Evolutionary conservation across 2,888 invertebrate genomes (phyloP).

Genomic region (Danaus chrysippus): DNA sequence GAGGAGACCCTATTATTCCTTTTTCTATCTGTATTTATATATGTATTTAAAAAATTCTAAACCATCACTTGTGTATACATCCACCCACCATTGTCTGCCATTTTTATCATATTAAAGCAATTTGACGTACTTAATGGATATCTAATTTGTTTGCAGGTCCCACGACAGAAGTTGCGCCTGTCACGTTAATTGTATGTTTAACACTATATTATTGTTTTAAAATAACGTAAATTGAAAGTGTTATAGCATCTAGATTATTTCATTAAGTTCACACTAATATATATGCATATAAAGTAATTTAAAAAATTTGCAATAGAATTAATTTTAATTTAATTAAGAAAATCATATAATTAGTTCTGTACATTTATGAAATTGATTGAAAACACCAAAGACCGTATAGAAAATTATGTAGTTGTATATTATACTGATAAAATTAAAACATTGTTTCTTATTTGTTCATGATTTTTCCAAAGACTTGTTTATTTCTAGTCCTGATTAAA

Average conservation of each 20-base stretch:
- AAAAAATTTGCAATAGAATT: not conserved
- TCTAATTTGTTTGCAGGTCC: slow-evolving; percentile 35
- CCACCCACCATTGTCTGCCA: no score
- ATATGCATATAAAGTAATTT: slow-evolving; percentile 6
- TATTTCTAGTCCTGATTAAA: slow-evolving; percentile 41
- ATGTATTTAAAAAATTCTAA: no score
- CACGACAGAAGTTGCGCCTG: slow-evolving; percentile 20
- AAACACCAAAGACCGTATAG: not conserved
- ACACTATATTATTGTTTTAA: slow-evolving; percentile 35
- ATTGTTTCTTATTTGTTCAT: not conserved
- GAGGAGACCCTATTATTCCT: no score
- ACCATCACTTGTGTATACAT: no score
- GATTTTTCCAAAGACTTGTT: slow-evolving; percentile 35
- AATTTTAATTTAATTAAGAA: slow-evolving; percentile 3
- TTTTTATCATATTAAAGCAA: no score
- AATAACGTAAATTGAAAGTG: slow-evolving; percentile 38
- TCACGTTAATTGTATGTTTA: slow-evolving; percentile 29
- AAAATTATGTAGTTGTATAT: no score
- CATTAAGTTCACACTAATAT: slow-evolving; percentile 22
- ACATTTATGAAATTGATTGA: not conserved
- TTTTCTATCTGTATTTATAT: no score
- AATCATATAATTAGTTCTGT: not conserved
- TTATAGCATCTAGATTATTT: slow-evolving; percentile 15
- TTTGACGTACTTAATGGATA: no score
- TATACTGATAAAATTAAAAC: not conserved